Base-by-base conservation (phyloP, 2,888 invertebrate genomes). In the Aspidapion aeneum region DNA sequence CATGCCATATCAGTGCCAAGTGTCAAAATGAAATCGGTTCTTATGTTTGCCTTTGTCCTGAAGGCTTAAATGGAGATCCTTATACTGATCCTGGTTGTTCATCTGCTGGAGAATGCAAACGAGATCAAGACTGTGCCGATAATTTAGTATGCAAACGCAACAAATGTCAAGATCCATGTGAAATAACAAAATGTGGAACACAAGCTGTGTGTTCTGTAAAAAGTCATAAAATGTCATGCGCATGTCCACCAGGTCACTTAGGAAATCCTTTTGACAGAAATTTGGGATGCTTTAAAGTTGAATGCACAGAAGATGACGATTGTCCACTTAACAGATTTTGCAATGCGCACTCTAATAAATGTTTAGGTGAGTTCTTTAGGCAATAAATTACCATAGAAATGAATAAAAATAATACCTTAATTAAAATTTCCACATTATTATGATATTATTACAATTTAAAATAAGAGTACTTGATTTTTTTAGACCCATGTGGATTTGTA, bases 241-340 rank as follows among this genome's bases (percentile, higher is more conserved):
- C 85, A 48, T 95, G 95, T 76, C 90, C 91, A 50, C 85, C 88
- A 63, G 94, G 94, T 18, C 89, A 89, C 76, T 82, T 94, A 22
- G 95, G 95, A 7, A 93, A 94, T 81, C 89, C 93, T 2, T 84
- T 85, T 61, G 91, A 93, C 73, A 82, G 83, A 60, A 85, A 84
- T 58, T 84, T 93, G 59, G 95, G 95, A 48, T 95, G 94, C 74
- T 94, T 93, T 77, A 91, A 90, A 80, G 95, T 94, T 1, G 94
- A 95, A 80, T 96, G 95, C 78, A 82, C 91, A 1, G 86, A 86
- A 54, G 86, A 91, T 75, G 84, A 85, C 50, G 93, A 94, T 70
- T 95, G 95, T 74, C 80, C 89, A 1, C 78, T 74, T 35, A 90
- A 92, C 66, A 91, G 90, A 78, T 86, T 87, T 69, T 95, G 95